Conservation (phyloP, 53 echinoderm and acorn worm genomes). For the Paracentrotus lividus region DNA sequence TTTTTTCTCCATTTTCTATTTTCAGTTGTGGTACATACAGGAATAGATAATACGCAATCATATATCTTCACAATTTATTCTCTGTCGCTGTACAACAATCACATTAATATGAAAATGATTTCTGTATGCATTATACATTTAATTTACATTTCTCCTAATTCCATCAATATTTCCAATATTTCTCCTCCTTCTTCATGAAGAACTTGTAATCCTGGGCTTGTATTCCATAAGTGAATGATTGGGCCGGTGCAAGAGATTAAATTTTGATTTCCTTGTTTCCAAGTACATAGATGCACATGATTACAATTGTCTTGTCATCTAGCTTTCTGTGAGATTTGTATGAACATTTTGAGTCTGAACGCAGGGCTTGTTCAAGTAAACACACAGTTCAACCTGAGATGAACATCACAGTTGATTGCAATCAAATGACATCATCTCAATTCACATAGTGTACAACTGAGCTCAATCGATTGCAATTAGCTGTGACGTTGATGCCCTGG, state of each 20-base stretch:
- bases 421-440: too few species aligned
- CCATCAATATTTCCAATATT: not conserved
- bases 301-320: too few species aligned
- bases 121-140: constrained; percentile 34
- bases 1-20: constrained; percentile 51
- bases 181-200: not conserved
- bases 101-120: constrained; percentile 33
- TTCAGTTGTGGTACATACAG: constrained; percentile 59
- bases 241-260: not conserved
- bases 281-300: too few species aligned
- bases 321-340: too few species aligned
- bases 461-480: not conserved
- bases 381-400: too few species aligned
- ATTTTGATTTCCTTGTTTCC: too few species aligned
- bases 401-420: too few species aligned
- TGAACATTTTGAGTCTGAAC: too few species aligned
- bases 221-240: not conserved
- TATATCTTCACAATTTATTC: constrained; percentile 43
- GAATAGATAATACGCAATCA: constrained; percentile 53
- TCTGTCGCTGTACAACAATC: constrained; percentile 25
- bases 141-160: not conserved
- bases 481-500: not conserved
- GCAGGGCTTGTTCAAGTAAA: too few species aligned
- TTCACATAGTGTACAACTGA: too few species aligned
- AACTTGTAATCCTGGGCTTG: not conserved